phyloP scores from a whole-genome alignment of 2,113 vertebrate species.

The Paedocypris sp. region DNA sequence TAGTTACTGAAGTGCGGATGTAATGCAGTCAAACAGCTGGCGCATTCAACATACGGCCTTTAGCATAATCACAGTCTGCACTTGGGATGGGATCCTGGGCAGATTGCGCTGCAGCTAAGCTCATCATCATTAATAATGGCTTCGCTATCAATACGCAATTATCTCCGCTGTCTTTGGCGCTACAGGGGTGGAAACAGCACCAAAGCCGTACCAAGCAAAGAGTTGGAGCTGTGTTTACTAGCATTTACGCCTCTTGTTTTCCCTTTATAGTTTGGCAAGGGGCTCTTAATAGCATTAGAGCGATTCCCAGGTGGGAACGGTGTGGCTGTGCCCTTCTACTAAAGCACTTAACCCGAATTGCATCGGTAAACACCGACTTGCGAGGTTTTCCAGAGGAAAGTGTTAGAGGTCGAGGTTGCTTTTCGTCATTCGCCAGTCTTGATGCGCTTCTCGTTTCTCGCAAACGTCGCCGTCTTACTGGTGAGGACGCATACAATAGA shows the following conservation, averaged over 20 bases:
- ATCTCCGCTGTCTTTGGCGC: conserved; percentile 49
- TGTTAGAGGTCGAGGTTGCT: neutral
- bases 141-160: conserved; percentile 65
- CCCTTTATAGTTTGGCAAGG: conserved; percentile 39
- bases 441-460: neutral
- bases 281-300: conserved; percentile 53
- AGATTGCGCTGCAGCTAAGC: conserved; percentile 45
- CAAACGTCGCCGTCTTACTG: too few species aligned
- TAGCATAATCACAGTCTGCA: conserved; percentile 38
- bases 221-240: neutral
- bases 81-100: conserved; percentile 39
- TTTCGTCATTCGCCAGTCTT: neutral
- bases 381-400: neutral
- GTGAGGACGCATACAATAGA: too few species aligned
- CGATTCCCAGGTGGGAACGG: conserved; percentile 44
- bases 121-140: conserved; percentile 57
- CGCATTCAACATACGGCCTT: conserved; percentile 23
- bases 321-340: conserved; percentile 56
- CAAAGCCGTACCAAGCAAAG: neutral
- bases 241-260: neutral
- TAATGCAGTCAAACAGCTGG: conserved; percentile 43
- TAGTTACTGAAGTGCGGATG: conserved; percentile 34
- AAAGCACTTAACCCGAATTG: conserved; percentile 55
- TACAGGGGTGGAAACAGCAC: neutral
- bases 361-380: conserved; percentile 44